Conservation (phyloP, 2,797 vertebrate species). For the Melanotaenia pygmaea region DNA sequence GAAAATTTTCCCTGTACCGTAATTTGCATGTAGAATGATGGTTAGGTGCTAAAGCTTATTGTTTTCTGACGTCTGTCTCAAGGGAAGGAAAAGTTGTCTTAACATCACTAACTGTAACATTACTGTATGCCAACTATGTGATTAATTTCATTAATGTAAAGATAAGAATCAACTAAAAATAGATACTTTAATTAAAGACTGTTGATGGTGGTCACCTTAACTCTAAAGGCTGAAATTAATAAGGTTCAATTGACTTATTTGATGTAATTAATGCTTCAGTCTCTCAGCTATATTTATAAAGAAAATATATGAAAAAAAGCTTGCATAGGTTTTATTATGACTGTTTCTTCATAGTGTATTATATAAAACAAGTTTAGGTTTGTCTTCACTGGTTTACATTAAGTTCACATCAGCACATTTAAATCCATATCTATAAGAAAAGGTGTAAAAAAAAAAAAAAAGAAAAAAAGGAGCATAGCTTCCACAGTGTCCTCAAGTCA, state of each 20-base stretch:
- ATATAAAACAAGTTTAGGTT: neutral
- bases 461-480: conserved; percentile 59
- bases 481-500: conserved; percentile 65
- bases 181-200: conserved; percentile 13
- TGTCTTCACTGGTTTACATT: conserved; percentile 2
- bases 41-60: neutral
- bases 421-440: conserved; percentile 41
- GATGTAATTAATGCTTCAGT: conserved; percentile 5
- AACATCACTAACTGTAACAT: conserved; percentile 5
- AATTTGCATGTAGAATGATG: neutral
- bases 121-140: neutral
- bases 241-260: conserved; percentile 21
- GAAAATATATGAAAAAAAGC: neutral
- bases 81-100: neutral
- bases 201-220: conserved; percentile 20
- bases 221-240: conserved; percentile 11
- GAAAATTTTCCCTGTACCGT: neutral
- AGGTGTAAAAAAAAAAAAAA: conserved; percentile 31
- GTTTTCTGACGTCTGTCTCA: neutral
- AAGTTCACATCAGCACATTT: conserved; percentile 13
- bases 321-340: neutral
- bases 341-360: conserved; percentile 12
- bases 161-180: conserved; percentile 18
- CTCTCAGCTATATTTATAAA: neutral
- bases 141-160: conserved; percentile 21